phyloP scores from a whole-genome alignment of 2,797 vertebrate species.

The Cichlasoma orientale region DNA sequence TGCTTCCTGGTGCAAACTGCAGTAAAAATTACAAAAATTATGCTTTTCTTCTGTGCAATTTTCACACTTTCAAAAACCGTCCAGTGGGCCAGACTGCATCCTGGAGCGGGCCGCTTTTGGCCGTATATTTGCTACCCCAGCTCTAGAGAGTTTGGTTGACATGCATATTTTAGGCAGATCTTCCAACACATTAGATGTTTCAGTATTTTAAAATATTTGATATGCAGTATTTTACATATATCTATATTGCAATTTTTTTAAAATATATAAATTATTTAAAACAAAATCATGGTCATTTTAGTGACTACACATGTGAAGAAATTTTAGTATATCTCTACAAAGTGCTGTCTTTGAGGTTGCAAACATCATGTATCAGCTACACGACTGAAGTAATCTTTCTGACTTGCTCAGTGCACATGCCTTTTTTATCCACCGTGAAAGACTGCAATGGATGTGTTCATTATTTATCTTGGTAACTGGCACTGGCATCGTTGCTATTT shows the following conservation, averaged over 20 bases:
- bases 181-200: not conserved
- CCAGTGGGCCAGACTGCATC: not conserved
- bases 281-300: not conserved
- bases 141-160: not conserved
- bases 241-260: not conserved
- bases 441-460: not conserved
- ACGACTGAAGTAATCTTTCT: not conserved
- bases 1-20: not conserved
- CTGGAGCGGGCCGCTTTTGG: not conserved
- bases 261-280: not conserved
- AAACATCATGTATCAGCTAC: not conserved
- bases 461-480: constrained; percentile 4
- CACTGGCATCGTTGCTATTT: not conserved
- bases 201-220: not conserved
- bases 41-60: not conserved
- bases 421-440: not conserved
- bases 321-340: not conserved
- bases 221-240: not conserved
- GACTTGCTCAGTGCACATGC: not conserved
- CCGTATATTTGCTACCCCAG: not conserved
- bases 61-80: not conserved
- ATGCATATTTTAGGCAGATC: not conserved
- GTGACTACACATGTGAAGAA: not conserved
- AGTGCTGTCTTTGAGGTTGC: not conserved
- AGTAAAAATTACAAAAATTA: not conserved